Conservation (phyloP, 23 tunicate species). For the Styela clava region DNA sequence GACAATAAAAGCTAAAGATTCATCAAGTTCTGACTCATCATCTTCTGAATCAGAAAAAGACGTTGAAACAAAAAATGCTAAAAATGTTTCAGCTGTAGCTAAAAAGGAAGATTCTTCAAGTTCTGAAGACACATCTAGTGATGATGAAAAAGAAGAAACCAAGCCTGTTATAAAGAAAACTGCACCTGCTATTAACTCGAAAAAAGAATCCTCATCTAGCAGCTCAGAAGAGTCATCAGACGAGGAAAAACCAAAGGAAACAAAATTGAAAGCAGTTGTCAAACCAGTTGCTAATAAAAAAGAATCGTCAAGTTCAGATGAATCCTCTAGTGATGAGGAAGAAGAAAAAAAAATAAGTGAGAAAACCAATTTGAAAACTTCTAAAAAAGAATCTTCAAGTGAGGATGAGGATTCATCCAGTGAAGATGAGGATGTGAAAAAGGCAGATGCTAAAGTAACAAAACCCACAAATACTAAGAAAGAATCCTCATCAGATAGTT, state of each 20-base stretch:
- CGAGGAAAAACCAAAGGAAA: neutral
- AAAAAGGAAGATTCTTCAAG: constrained; percentile 3
- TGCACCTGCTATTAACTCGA: neutral
- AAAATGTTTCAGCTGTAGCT: neutral
- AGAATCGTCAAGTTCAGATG: constrained; percentile 13
- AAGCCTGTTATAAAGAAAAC: neutral
- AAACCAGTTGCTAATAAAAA: neutral
- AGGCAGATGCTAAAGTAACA: neutral
- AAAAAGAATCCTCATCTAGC: neutral
- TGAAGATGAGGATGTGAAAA: constrained; percentile 5
- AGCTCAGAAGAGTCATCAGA: neutral
- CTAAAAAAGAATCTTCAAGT: constrained; percentile 8
- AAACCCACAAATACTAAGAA: neutral
- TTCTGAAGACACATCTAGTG: constrained; percentile 1
- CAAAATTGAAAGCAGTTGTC: neutral
- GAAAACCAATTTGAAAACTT: neutral
- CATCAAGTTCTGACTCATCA: neutral
- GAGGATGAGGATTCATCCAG: neutral
- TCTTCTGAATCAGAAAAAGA: constrained; percentile 5
- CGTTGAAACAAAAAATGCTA: neutral
- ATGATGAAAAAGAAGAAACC: neutral
- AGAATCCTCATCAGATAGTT: neutral
- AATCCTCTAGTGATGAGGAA: constrained; percentile 1
- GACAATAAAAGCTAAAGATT: neutral
- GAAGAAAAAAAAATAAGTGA: neutral